Base-by-base conservation (phyloP, 2,797 vertebrate species). In the Gymnothorax javanicus region DNA sequence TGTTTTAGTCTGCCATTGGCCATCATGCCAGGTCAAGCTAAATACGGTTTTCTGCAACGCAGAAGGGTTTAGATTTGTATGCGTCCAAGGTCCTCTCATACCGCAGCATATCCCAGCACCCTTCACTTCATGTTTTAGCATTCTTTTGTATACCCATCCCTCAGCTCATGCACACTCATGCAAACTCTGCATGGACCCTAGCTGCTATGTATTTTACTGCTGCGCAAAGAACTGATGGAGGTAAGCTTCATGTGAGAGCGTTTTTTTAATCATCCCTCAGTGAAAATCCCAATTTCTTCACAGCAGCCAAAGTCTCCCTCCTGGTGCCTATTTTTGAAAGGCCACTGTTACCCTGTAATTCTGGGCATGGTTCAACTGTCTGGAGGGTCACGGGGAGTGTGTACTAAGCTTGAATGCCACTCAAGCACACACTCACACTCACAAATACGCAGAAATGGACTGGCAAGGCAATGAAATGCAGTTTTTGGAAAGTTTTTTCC, bases 81-180 rank as follows among this genome's bases (percentile, higher is more conserved):
- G 73, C 89, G 83, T 60, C 58, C 6, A 58, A 60, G n/a, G 27
- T 50, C 83, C 43, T 67, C 43, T 67, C 27, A 64, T 33, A 33
- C 60, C 60, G 20, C 20, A 52, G 57, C 62, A 27, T 23, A 83
- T 17, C 20, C 12, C 13, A 17, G 50, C 11, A 89, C 86, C 50
- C 17, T 50, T 54, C 75, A 23, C 17, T 15, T 79, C 7, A 54
- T n/a, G 7, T 79, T 7, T 54, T 54, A 50, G 43, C 43, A 7
- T 73, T 11, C n/a, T 73, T 88, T 89, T 89, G 81, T 67, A 60
- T 84, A 90, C 73, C 73, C 20, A 15, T 71, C 7, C n/a, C 11
- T 77, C 23, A 23, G 69, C 69, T 75, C 12, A 15, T 50, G 33
- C 3, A 25, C 3, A 27, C 71, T 33, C 33, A 15, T 75, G 33